These are phyloP conservation scores for Pomacea maculata DNA, from an alignment of 1,140 invertebrate genomes.

Conservation along the genomic window DNA sequence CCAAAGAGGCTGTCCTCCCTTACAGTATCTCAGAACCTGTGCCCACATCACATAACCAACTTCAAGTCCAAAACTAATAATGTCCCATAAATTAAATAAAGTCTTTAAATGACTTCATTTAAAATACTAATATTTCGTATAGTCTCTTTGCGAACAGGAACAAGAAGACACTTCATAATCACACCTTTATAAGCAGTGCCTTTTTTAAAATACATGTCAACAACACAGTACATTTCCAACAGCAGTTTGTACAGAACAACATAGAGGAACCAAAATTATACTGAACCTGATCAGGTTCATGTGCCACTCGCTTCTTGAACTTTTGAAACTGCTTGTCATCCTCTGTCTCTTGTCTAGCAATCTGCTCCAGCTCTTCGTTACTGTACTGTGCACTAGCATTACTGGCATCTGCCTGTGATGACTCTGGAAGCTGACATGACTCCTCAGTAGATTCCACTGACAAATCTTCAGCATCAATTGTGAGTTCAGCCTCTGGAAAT, in stretches of 20 bases:
- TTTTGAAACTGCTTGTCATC: slow-evolving; percentile 72
- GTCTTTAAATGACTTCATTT: too few species aligned
- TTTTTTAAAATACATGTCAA: slow-evolving; percentile 51
- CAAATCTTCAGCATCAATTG: slow-evolving; percentile 73
- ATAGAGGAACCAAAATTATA: background rate
- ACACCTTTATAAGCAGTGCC: too few species aligned
- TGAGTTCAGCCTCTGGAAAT: slow-evolving; percentile 76
- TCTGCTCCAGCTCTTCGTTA: slow-evolving; percentile 42
- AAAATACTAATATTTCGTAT: too few species aligned
- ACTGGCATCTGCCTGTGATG: slow-evolving; percentile 54
- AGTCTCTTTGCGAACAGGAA: too few species aligned
- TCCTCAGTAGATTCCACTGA: slow-evolving; percentile 55
- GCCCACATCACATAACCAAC: too few species aligned
- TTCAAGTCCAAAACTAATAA: too few species aligned
- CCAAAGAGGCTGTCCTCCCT: slow-evolving; percentile 81
- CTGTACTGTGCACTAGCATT: slow-evolving; percentile 22
- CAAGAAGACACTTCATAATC: too few species aligned
- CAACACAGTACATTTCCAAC: background rate
- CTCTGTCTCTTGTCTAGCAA: slow-evolving; percentile 63
- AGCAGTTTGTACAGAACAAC: background rate
- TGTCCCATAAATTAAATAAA: too few species aligned
- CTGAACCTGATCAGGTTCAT: slow-evolving; percentile 63
- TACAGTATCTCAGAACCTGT: slow-evolving; percentile 86
- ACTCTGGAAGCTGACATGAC: slow-evolving; percentile 71
- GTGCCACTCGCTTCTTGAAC: slow-evolving; percentile 61